Percentiles rank a stretch among this genome's conserved stretches.
Evolutionary conservation across 2,113 vertebrate genomes (phyloP).

Genomic region (Phocoena sinus): DNA sequence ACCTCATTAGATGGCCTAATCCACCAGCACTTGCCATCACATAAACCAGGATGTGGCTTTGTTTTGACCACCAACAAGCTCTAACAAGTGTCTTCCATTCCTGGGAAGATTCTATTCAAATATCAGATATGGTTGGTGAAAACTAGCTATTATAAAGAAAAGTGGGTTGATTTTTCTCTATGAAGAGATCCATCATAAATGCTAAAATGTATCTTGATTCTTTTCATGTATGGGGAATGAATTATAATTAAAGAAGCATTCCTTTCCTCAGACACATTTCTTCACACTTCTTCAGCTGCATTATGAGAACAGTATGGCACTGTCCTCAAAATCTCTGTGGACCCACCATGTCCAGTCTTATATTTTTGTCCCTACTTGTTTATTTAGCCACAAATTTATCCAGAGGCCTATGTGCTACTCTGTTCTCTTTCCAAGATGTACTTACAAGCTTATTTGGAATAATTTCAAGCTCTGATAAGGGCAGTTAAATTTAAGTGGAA

Average conservation of each 20-base stretch:
- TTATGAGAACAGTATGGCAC: too few species aligned
- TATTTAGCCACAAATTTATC: background rate
- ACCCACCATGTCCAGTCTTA: background rate
- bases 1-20: background rate
- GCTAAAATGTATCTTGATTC: background rate
- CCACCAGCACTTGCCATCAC: background rate
- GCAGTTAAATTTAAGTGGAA: constrained; percentile 21
- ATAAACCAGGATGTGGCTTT: background rate
- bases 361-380: background rate
- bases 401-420: background rate
- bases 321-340: background rate
- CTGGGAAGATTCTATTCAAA: background rate
- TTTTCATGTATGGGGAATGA: background rate
- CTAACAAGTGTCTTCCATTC: background rate
- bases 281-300: background rate
- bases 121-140: background rate
- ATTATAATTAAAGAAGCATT: background rate
- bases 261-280: background rate
- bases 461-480: background rate
- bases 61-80: background rate
- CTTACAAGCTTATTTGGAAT: background rate
- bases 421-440: constrained; percentile 24
- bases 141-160: background rate
- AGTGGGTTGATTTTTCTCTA: background rate
- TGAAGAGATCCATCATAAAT: background rate